A percentile compares a stretch with the other conserved stretches of the same genome.
phyloP scores from a whole-genome alignment of 2,888 invertebrate genomes.

The Gandaritis pyraliata region DNA sequence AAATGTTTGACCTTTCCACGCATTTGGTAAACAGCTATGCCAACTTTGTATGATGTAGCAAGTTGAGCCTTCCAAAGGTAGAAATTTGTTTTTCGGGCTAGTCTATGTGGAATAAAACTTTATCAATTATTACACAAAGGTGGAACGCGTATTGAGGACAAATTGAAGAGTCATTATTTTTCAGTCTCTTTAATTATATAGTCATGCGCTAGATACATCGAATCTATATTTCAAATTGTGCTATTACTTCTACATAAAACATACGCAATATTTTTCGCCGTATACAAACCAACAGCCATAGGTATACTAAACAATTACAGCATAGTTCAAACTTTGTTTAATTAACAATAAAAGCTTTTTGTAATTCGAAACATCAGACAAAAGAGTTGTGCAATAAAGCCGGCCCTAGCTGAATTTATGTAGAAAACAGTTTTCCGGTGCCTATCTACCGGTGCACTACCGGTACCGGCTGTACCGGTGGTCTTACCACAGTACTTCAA shows the following conservation, averaged over 20 bases:
- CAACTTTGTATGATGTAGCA: conserved; percentile 18
- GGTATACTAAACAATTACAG: conserved; percentile 32
- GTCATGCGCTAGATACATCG: background rate
- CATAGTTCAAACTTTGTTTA: conserved; percentile 13
- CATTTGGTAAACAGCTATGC: conserved; percentile 27
- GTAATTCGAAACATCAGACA: conserved; percentile 34
- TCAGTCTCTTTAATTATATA: background rate
- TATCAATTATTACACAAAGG: background rate
- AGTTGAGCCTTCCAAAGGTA: conserved; percentile 2
- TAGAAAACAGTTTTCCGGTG: conserved; percentile 7
- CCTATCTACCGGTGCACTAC: too few species aligned
- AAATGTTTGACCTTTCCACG: conserved; percentile 43
- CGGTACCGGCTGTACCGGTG: too few species aligned
- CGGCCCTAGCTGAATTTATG: background rate
- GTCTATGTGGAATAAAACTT: background rate
- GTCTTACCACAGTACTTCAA: too few species aligned
- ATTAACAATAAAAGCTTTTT: conserved; percentile 26
- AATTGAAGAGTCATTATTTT: background rate
- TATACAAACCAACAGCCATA: too few species aligned
- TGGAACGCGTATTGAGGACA: background rate
- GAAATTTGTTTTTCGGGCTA: background rate
- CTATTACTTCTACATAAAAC: too few species aligned
- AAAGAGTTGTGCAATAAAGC: conserved; percentile 33
- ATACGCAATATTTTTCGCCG: too few species aligned
- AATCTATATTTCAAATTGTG: background rate